Percentiles rank a stretch among this genome's conserved stretches.
phyloP scores from a whole-genome alignment of 64 coral and sea anemone species.

The Anthopleura sola region DNA sequence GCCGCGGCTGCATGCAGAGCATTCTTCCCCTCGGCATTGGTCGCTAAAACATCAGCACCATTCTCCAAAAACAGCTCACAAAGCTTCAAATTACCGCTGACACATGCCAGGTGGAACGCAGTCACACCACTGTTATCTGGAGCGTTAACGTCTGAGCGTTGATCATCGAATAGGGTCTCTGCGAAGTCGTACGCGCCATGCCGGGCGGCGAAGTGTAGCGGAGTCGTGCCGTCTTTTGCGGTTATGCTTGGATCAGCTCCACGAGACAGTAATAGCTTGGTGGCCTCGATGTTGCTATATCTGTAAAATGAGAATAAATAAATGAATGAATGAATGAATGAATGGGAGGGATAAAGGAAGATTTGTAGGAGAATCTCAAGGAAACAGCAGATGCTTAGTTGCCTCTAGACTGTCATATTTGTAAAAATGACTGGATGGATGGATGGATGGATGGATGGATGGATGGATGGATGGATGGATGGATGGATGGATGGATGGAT shows the following conservation, averaged over 20 bases:
- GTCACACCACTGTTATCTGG: conserved; percentile 54
- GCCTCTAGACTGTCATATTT: too few relatives aligned
- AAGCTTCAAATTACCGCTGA: conserved; percentile 44
- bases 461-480: too few relatives aligned
- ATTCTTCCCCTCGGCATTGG: conserved; percentile 32
- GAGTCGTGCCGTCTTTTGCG: conserved; percentile 52
- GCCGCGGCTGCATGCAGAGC: conserved; percentile 61
- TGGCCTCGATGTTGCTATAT: conserved; percentile 54
- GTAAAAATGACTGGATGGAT: too few relatives aligned
- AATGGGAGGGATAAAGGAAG: neutral
- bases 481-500: too few relatives aligned
- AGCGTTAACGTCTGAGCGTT: conserved; percentile 47
- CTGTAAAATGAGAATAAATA: conserved; percentile 1
- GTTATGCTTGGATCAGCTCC: conserved; percentile 55
- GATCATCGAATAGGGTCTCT: conserved; percentile 36
- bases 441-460: too few relatives aligned
- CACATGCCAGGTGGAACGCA: conserved; percentile 67
- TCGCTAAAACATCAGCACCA: conserved; percentile 14
- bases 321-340: neutral
- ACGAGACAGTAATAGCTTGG: conserved; percentile 44
- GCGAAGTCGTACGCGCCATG: conserved; percentile 35
- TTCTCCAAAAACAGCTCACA: conserved; percentile 55
- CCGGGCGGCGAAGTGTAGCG: conserved; percentile 71
- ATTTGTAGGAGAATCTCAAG: too few relatives aligned
- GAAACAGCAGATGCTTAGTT: too few relatives aligned